Conservation (phyloP, 2,888 invertebrate genomes). For the Drosophila anceps region DNA sequence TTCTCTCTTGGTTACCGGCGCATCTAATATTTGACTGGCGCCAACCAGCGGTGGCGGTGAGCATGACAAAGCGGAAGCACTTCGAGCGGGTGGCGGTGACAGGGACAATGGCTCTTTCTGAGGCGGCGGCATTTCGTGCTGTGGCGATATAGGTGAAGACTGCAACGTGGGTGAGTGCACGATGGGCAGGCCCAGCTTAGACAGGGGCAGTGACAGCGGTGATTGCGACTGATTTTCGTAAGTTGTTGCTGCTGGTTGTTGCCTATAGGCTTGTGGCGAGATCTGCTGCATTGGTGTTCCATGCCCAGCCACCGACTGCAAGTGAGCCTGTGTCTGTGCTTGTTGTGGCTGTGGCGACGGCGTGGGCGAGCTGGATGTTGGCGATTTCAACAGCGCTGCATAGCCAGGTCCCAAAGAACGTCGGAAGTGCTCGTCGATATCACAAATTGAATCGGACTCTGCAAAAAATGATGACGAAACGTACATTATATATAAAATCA, state of each 20-base stretch:
- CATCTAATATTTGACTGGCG: slow-evolving; percentile 53
- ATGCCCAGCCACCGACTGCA: slow-evolving; percentile 43
- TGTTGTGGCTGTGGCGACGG: slow-evolving; percentile 78
- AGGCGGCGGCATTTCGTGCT: slow-evolving; percentile 69
- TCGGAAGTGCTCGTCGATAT: slow-evolving; percentile 98
- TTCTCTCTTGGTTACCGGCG: slow-evolving; percentile 49
- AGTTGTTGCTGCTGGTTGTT: slow-evolving; percentile 29
- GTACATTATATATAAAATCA: neutral
- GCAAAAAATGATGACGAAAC: slow-evolving; percentile 32
- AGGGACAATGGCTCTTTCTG: slow-evolving; percentile 78
- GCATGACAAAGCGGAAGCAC: slow-evolving; percentile 52
- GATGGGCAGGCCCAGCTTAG: slow-evolving; percentile 52
- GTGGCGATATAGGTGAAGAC: slow-evolving; percentile 61
- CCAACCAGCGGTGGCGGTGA: slow-evolving; percentile 50
- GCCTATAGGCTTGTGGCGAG: slow-evolving; percentile 65
- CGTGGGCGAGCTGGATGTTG: slow-evolving; percentile 78
- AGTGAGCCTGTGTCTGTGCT: slow-evolving; percentile 43
- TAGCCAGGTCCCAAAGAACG: slow-evolving; percentile 95
- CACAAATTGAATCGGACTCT: slow-evolving; percentile 92
- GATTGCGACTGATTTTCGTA: slow-evolving; percentile 55
- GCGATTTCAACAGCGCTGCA: slow-evolving; percentile 88
- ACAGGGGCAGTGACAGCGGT: slow-evolving; percentile 41
- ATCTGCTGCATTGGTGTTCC: slow-evolving; percentile 67
- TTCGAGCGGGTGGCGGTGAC: slow-evolving; percentile 61
- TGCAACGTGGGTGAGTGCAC: slow-evolving; percentile 67